A percentile compares a stretch with the other conserved stretches of the same genome.
Conservation (phyloP, 2,888 invertebrate species). For the Eretmocerus hayati region DNA sequence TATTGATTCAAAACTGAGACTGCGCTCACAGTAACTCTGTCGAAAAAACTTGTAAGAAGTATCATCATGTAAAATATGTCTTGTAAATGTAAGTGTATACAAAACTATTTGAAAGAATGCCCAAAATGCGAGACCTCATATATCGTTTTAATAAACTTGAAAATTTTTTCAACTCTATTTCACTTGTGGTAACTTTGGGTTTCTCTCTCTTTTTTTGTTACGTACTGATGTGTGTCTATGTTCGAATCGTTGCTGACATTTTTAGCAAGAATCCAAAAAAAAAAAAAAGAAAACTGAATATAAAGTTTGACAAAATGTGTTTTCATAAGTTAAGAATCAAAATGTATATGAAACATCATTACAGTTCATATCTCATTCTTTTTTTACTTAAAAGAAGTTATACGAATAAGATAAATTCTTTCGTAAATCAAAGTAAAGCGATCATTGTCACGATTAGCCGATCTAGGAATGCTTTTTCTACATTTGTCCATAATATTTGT, state of each 20-base stretch:
- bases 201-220: slow-evolving; percentile 8
- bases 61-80: too few species aligned
- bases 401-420: slow-evolving; percentile 10
- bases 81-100: too few species aligned
- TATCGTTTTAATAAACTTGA: slow-evolving; percentile 3
- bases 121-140: slow-evolving; percentile 14
- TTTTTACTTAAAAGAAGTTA: slow-evolving; percentile 7
- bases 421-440: neutral
- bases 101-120: slow-evolving; percentile 10
- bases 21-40: too few species aligned
- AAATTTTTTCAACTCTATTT: slow-evolving; percentile 4
- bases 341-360: neutral
- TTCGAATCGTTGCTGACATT: slow-evolving; percentile 11
- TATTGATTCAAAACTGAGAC: too few species aligned
- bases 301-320: slow-evolving; percentile 4
- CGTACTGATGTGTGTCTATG: slow-evolving; percentile 6
- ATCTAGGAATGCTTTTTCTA: slow-evolving; percentile 11
- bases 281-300: neutral
- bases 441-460: slow-evolving; percentile 7
- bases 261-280: slow-evolving; percentile 2
- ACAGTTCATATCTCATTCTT: too few species aligned
- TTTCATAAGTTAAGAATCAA: slow-evolving; percentile 2
- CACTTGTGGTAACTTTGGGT: slow-evolving; percentile 12
- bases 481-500: slow-evolving; percentile 1
- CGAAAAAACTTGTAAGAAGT: too few species aligned